Percentiles rank a stretch among this genome's conserved stretches.
Evolutionary conservation across 2,113 vertebrate species (phyloP).

Genomic region (Centrocercus urophasianus): DNA sequence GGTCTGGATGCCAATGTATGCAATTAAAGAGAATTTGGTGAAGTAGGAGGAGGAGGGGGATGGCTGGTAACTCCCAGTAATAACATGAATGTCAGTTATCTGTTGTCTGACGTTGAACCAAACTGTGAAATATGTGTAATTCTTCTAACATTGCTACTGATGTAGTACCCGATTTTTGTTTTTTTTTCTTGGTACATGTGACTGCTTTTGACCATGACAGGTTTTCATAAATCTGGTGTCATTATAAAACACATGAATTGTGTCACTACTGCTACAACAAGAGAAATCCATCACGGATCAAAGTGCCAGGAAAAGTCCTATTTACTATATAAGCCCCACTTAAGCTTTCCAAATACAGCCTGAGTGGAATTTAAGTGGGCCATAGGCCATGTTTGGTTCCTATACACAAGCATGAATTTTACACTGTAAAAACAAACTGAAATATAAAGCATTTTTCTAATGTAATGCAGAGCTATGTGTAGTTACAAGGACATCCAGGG

Average conservation of each 20-base stretch:
- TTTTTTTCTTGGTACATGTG: constrained; percentile 22
- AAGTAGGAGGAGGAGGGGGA: not conserved
- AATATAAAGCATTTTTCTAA: constrained; percentile 41
- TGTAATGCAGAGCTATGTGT: not conserved
- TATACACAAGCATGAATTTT: constrained; percentile 13
- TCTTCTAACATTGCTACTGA: constrained; percentile 43
- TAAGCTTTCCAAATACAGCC: constrained; percentile 58
- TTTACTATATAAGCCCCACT: constrained; percentile 36
- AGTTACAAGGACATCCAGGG: constrained; percentile 68
- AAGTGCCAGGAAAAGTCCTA: constrained; percentile 58
- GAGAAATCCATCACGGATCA: constrained; percentile 63
- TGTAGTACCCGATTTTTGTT: constrained; percentile 42
- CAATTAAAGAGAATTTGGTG: constrained; percentile 53
- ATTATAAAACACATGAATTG: constrained; percentile 64
- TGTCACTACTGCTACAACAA: constrained; percentile 62
- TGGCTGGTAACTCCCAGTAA: constrained; percentile 24
- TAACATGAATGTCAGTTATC: constrained; percentile 12
- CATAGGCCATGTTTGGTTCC: constrained; percentile 40
- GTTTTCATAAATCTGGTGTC: constrained; percentile 70
- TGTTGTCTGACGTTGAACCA: constrained; percentile 55
- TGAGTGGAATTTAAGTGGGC: constrained; percentile 59
- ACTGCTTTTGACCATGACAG: constrained; percentile 59
- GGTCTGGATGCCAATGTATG: constrained; percentile 44
- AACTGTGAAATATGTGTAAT: constrained; percentile 57
- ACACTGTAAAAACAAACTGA: constrained; percentile 23